A percentile compares a stretch with the other conserved stretches of the same genome.
Conservation (phyloP, 2,113 vertebrate genomes). For the Quiscalus mexicanus region DNA sequence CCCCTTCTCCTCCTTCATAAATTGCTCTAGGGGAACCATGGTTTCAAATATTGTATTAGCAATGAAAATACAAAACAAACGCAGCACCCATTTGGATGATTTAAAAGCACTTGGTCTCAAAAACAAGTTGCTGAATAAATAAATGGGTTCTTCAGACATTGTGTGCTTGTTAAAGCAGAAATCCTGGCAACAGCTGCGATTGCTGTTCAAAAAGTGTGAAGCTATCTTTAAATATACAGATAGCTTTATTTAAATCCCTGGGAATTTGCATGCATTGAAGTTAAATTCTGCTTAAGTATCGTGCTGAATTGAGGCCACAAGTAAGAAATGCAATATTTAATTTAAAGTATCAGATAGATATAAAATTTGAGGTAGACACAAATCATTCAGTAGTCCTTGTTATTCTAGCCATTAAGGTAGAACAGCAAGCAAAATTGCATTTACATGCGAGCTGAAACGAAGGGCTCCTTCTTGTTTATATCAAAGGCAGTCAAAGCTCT, state of each 20-base stretch:
- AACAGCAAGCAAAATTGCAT: neutral
- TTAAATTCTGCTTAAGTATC: neutral
- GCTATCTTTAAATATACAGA: neutral
- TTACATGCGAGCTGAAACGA: neutral
- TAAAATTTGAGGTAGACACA: neutral
- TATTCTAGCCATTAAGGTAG: neutral
- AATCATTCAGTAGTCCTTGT: neutral
- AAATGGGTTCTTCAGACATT: neutral
- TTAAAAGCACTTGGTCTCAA: neutral
- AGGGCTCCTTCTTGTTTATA: neutral
- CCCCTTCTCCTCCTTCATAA: neutral
- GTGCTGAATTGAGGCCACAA: neutral
- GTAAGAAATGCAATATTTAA: neutral
- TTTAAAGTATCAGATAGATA: neutral
- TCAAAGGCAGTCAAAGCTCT: neutral
- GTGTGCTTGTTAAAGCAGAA: neutral
- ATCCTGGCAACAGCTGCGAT: neutral
- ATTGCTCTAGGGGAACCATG: neutral
- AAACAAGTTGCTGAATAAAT: neutral
- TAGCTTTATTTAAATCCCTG: neutral
- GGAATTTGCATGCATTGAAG: neutral
- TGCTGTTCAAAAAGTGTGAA: neutral
- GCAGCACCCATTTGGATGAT: neutral
- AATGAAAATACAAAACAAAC: neutral
- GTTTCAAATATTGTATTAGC: neutral